phyloP scores from a whole-genome alignment of 23 tunicate genomes.

The Diplosoma virens region DNA sequence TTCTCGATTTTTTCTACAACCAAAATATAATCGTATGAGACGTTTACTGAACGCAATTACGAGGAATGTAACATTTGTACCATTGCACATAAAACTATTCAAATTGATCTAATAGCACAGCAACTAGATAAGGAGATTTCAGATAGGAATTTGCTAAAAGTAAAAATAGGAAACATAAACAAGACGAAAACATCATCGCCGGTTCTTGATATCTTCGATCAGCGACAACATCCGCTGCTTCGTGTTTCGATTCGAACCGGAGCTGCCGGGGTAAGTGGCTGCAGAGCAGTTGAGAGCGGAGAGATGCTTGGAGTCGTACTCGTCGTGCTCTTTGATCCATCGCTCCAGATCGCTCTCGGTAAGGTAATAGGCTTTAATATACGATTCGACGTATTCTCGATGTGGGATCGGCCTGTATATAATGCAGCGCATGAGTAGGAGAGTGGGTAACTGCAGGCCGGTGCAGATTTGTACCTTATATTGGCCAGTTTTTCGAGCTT shows the following conservation, averaged over 20 bases:
- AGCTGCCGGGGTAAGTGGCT: constrained; percentile 24
- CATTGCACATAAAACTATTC: too few relatives aligned
- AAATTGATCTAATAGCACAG: too few relatives aligned
- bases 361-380: constrained; percentile 80
- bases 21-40: too few relatives aligned
- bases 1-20: too few relatives aligned
- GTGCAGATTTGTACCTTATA: constrained; percentile 24
- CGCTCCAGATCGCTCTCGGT: constrained; percentile 55
- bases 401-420: constrained; percentile 51
- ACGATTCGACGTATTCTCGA: constrained; percentile 69
- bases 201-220: constrained; percentile 53
- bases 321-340: constrained; percentile 56
- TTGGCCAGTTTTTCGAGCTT: constrained; percentile 77
- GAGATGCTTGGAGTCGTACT: constrained; percentile 57
- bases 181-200: too few relatives aligned
- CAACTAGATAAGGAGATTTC: too few relatives aligned
- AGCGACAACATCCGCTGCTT: constrained; percentile 60
- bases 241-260: constrained; percentile 27
- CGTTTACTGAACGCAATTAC: too few relatives aligned
- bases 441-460: neutral
- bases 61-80: too few relatives aligned
- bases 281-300: constrained; percentile 47
- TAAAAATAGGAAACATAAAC: too few relatives aligned
- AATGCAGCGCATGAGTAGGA: neutral
- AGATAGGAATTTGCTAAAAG: too few relatives aligned